Percentiles rank a stretch among this genome's conserved stretches.
Evolutionary conservation across 2,113 vertebrate genomes (phyloP).

Genomic region (Pteronura brasiliensis): DNA sequence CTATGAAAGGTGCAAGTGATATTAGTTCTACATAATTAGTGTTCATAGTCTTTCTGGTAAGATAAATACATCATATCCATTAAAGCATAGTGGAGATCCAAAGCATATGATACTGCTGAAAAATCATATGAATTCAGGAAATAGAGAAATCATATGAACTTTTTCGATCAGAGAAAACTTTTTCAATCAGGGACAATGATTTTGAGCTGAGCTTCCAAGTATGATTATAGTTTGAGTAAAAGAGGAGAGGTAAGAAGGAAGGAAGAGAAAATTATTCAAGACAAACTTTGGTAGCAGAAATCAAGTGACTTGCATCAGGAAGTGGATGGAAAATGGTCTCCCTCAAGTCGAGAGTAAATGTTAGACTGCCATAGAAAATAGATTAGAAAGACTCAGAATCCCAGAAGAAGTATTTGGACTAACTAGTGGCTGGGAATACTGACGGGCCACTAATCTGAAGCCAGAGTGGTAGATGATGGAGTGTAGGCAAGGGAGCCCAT

Average conservation of each 20-base stretch:
- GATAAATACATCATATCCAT: background rate
- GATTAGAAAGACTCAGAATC: conserved; percentile 12
- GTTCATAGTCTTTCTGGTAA: background rate
- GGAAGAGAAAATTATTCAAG: background rate
- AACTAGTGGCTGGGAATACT: background rate
- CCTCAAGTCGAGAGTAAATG: background rate
- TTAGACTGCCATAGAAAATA: background rate
- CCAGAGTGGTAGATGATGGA: conserved; percentile 40
- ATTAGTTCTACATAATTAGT: background rate
- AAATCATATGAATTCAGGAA: background rate
- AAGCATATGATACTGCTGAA: background rate
- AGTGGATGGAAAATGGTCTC: background rate
- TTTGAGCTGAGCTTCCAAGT: background rate
- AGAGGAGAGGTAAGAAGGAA: background rate
- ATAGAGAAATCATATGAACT: background rate
- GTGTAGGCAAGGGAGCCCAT: conserved; percentile 50
- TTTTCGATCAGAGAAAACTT: background rate
- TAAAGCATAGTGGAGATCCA: background rate
- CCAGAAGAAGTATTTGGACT: background rate
- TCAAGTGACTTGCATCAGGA: background rate
- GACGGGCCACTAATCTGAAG: conserved; percentile 23
- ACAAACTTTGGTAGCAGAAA: background rate
- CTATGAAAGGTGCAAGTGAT: background rate
- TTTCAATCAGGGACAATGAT: background rate
- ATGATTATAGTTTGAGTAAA: background rate